Evolutionary conservation across 1,140 invertebrate genomes (phyloP), one percentile per base, ranked within the genome.

Genomic region (Psix sp.): DNA sequence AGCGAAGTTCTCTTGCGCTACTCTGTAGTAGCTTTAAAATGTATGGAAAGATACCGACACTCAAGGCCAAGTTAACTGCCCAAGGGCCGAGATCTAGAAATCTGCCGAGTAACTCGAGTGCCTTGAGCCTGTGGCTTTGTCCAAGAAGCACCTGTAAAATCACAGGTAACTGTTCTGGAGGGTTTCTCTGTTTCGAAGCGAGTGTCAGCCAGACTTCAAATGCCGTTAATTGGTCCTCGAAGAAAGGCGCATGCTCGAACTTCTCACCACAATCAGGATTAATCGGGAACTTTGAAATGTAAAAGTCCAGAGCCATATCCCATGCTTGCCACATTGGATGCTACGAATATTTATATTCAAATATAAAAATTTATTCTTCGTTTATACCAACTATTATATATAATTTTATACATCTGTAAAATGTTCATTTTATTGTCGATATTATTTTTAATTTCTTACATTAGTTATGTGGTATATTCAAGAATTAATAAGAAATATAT

Each of bases 31-130:
- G 86, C 84, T 99, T 99, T 5, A 99, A 89, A 65, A 99, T 97
- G 87, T 99, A 99, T 2, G 98, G 98, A 86, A 99, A 99, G 74
- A 99, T 99, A 66, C 98, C 98, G 29, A 99, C 98, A 43, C 95
- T 96, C 9, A 99, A 89, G 24, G 98, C 96, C 70, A 97, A 89
- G 87, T 96, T 97, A 1, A 99, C 98, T 11, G 98, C 97, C 96
- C 97, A 98, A 1, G 96, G 93, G 13, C 98, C 98, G 16, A 99
- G 90, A 83, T 99, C 96, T 13, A 99, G 89, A 87, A 99, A 99
- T 68, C 93, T 90, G n/a, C 96, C 96, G 3, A 99, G 89, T 20
- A 99, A 89, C 83, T 99, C 96, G 54, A 99, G 88, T 3, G 98
- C 98, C 77, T 96, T 89, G 70, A 99, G 89, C 60, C 98, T 91